A percentile compares a stretch with the other conserved stretches of the same genome.
Evolutionary conservation across 2,797 vertebrate species (phyloP).

Genomic region (Enteromius anoplus): DNA sequence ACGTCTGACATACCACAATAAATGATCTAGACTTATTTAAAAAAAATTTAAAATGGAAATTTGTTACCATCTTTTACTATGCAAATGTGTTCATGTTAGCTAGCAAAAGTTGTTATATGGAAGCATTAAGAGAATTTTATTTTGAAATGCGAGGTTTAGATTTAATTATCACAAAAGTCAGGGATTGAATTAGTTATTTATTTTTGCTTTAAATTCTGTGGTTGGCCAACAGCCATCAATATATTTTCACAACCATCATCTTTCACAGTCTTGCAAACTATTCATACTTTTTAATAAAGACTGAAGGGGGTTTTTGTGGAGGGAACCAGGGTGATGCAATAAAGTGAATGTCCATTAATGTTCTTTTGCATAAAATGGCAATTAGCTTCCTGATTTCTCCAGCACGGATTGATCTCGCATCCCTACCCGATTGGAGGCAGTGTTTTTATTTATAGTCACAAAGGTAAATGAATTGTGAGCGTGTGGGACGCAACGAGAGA

Average conservation of each 20-base stretch:
- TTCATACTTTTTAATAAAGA: not conserved
- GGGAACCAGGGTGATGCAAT: not conserved
- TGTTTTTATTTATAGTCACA: slow-evolving; percentile 16
- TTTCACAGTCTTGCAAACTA: not conserved
- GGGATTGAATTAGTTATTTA: not conserved
- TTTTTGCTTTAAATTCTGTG: not conserved
- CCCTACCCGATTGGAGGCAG: not conserved
- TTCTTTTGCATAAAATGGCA: slow-evolving; percentile 5
- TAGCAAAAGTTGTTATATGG: not conserved
- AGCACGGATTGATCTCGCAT: not conserved
- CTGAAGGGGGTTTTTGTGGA: not conserved
- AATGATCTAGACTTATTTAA: not conserved
- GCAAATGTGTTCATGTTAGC: not conserved
- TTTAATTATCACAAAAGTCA: not conserved
- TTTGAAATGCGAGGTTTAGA: not conserved
- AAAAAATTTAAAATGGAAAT: no score
- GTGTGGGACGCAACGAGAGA: not conserved
- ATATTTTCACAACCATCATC: not conserved
- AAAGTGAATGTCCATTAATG: not conserved
- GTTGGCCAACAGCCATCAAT: not conserved
- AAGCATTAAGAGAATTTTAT: not conserved
- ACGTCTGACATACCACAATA: not conserved
- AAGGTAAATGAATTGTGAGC: not conserved
- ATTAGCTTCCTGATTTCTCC: not conserved
- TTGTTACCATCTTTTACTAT: not conserved